Conservation (phyloP, 2,797 vertebrate genomes). For the Spea hammondii region DNA sequence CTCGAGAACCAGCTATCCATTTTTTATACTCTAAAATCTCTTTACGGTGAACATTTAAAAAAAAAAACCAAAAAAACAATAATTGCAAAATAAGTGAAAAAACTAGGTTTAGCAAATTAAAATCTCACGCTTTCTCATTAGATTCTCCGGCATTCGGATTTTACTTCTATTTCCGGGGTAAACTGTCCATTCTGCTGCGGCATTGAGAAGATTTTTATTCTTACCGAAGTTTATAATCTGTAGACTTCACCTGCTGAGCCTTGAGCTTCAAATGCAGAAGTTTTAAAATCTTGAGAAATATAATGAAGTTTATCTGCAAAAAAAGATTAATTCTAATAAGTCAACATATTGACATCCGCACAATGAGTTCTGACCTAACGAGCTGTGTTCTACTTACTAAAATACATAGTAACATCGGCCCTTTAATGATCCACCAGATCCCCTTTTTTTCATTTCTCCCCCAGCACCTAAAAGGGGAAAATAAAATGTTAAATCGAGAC, state of each 20-base stretch:
- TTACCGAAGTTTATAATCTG: slow-evolving; percentile 95
- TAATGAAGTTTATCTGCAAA: slow-evolving; percentile 87
- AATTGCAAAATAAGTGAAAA: too few species aligned
- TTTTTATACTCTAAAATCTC: background rate
- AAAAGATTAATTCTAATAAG: background rate
- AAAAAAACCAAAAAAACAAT: too few species aligned
- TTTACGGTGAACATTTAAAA: too few species aligned
- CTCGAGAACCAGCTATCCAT: too few species aligned
- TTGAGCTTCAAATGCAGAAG: slow-evolving; percentile 91
- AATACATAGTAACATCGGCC: slow-evolving; percentile 82
- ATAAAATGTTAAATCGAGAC: too few species aligned
- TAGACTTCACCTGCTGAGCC: slow-evolving; percentile 87
- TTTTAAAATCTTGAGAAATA: slow-evolving; percentile 91
- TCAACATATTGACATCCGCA: background rate
- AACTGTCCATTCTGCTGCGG: too few species aligned
- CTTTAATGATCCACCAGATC: slow-evolving; percentile 94
- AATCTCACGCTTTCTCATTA: too few species aligned
- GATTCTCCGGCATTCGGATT: too few species aligned
- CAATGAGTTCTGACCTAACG: background rate
- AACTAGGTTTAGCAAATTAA: too few species aligned
- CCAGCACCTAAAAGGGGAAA: slow-evolving; percentile 80
- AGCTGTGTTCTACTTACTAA: slow-evolving; percentile 70
- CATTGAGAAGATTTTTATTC: background rate
- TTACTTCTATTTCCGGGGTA: too few species aligned
- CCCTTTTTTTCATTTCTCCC: slow-evolving; percentile 70